These are phyloP conservation scores for Galeopterus variegatus DNA, from an alignment of 2,113 vertebrate species.

Conservation along the genomic window DNA sequence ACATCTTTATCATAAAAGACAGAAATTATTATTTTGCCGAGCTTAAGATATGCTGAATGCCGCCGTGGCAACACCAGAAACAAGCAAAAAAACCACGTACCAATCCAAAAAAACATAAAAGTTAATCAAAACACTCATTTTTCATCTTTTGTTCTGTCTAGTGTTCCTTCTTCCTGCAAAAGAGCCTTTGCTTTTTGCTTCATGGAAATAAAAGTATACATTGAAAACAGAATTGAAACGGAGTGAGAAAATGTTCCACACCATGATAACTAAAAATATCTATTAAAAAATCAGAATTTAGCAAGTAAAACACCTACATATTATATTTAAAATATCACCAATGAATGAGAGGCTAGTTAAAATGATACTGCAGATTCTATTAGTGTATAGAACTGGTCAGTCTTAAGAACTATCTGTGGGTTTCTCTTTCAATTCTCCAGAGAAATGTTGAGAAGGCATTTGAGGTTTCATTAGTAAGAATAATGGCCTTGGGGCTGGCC, in stretches of 20 bases:
- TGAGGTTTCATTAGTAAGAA: not conserved
- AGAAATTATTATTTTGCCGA: conserved; percentile 67
- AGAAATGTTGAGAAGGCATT: conserved; percentile 36
- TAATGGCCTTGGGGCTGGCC: too few relatives aligned
- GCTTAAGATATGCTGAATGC: conserved; percentile 37
- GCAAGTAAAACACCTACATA: conserved; percentile 50
- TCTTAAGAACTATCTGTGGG: not conserved
- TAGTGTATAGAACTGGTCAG: not conserved
- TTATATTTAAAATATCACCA: conserved; percentile 30
- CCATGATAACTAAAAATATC: conserved; percentile 34
- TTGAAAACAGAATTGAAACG: conserved; percentile 57
- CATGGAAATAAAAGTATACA: not conserved
- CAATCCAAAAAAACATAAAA: not conserved
- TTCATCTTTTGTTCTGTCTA: conserved; percentile 33
- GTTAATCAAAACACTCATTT: conserved; percentile 44
- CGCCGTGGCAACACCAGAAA: not conserved
- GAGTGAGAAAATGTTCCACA: not conserved
- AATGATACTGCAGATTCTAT: not conserved
- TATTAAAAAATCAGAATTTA: conserved; percentile 63
- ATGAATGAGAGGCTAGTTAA: not conserved
- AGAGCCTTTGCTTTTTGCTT: not conserved
- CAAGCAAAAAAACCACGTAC: not conserved
- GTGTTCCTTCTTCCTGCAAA: not conserved
- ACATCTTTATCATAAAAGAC: conserved; percentile 63
- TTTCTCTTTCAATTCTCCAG: conserved; percentile 58